phyloP scores from a whole-genome alignment of 2,797 vertebrate genomes.

The Aviceda cuculoides region DNA sequence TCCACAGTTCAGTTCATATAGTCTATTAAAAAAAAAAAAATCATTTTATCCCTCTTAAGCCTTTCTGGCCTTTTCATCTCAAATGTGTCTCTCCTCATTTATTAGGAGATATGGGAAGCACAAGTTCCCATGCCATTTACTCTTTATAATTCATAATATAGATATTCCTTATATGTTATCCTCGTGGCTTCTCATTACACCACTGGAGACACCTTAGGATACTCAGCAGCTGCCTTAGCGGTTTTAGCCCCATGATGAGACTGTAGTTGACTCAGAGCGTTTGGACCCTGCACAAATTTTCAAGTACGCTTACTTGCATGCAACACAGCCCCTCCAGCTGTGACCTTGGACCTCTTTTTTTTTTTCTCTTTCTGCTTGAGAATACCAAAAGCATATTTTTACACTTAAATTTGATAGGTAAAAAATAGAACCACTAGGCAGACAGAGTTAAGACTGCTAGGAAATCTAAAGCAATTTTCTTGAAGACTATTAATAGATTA shows the following conservation, averaged over 20 bases:
- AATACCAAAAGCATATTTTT: constrained; percentile 64
- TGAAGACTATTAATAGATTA: background rate
- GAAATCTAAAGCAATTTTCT: background rate
- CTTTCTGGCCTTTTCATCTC: constrained; percentile 40
- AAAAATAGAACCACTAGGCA: background rate
- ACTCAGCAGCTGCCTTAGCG: constrained; percentile 33
- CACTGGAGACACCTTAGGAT: constrained; percentile 38
- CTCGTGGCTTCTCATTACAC: background rate
- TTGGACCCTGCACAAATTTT: constrained; percentile 11
- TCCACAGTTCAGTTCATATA: background rate
- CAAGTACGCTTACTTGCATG: background rate
- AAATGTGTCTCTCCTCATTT: background rate
- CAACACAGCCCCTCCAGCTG: constrained; percentile 65
- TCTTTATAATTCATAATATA: background rate
- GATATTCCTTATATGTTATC: background rate
- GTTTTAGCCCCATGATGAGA: constrained; percentile 36
- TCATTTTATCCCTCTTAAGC: background rate
- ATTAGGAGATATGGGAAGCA: constrained; percentile 20
- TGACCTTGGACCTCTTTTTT: constrained; percentile 56
- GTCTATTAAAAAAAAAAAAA: background rate
- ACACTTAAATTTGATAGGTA: constrained; percentile 60
- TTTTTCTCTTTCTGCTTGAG: constrained; percentile 9
- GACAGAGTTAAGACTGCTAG: background rate
- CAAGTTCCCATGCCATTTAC: constrained; percentile 20
- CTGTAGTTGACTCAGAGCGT: background rate